These are phyloP conservation scores for Trogon surrucura DNA, from an alignment of 2,113 vertebrate genomes.

Conservation along the genomic window DNA sequence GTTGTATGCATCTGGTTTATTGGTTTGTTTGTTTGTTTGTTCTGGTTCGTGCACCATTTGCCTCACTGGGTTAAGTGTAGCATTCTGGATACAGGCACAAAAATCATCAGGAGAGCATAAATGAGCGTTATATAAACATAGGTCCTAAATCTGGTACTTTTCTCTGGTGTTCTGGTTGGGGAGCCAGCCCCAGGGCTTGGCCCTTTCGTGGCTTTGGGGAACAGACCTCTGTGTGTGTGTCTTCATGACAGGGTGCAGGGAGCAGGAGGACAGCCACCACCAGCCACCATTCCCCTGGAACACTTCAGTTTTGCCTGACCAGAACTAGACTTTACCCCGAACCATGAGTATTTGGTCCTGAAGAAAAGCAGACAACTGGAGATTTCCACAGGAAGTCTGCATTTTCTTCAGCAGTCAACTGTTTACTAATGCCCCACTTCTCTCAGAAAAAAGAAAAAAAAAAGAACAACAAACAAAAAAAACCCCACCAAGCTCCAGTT, in stretches of 20 bases:
- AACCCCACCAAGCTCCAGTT: neutral
- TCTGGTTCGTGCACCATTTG: slow-evolving; percentile 63
- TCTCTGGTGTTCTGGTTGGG: neutral
- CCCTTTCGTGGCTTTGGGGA: neutral
- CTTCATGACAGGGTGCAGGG: neutral
- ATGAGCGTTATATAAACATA: neutral
- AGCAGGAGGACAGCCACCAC: neutral
- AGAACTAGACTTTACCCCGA: neutral
- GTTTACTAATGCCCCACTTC: neutral
- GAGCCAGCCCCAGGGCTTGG: neutral
- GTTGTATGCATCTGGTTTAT: slow-evolving; percentile 64
- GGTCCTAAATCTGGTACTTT: slow-evolving; percentile 8
- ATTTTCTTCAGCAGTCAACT: neutral
- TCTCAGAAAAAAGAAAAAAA: neutral
- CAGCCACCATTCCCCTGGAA: neutral
- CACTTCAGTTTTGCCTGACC: neutral
- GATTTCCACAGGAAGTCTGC: neutral
- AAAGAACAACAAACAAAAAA: neutral
- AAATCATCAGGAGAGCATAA: neutral
- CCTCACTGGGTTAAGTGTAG: slow-evolving; percentile 62
- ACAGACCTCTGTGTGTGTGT: neutral
- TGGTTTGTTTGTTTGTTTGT: slow-evolving; percentile 50
- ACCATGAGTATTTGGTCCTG: neutral
- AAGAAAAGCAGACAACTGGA: neutral
- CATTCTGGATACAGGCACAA: slow-evolving; percentile 30